Evolutionary conservation across 1,140 invertebrate species (phyloP).

Genomic region (Drosophila parabipectinata): DNA sequence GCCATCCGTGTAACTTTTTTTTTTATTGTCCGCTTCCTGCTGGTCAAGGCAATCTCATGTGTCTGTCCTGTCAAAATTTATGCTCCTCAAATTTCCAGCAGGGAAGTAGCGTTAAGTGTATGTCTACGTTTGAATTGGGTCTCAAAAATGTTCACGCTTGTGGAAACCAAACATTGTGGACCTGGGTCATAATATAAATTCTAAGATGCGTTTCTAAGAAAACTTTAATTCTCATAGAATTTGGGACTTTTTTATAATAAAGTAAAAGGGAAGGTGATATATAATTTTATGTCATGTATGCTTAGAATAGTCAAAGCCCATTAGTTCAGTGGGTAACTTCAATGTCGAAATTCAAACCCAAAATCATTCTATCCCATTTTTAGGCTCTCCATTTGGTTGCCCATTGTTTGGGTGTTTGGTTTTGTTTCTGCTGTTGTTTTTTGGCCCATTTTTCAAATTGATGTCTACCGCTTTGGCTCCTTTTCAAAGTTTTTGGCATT

Average conservation of each 20-base stretch:
- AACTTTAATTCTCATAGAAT: neutral
- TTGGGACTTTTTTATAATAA: neutral
- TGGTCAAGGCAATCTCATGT: slow-evolving; percentile 45
- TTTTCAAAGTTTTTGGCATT: slow-evolving; percentile 78
- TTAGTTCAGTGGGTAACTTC: neutral
- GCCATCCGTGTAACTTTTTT: slow-evolving; percentile 25
- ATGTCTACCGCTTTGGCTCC: slow-evolving; percentile 72
- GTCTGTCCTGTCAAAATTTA: slow-evolving; percentile 65
- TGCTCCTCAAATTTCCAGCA: slow-evolving; percentile 59
- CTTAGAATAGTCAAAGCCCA: neutral
- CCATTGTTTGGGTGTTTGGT: slow-evolving; percentile 37
- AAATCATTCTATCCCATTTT: slow-evolving; percentile 1
- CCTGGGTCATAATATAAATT: too few species aligned
- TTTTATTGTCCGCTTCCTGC: slow-evolving; percentile 69
- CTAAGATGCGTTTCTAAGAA: too few species aligned
- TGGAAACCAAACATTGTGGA: neutral
- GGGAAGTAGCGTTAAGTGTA: slow-evolving; percentile 60
- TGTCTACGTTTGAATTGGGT: slow-evolving; percentile 14
- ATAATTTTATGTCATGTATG: neutral
- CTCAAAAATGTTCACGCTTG: neutral
- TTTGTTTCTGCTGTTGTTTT: slow-evolving; percentile 10
- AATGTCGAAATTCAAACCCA: slow-evolving; percentile 1
- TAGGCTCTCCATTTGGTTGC: slow-evolving; percentile 8
- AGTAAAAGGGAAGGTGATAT: neutral
- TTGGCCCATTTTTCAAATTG: slow-evolving; percentile 71